Evolutionary conservation across 1,140 invertebrate species (phyloP).

Genomic region (Idris sp.): DNA sequence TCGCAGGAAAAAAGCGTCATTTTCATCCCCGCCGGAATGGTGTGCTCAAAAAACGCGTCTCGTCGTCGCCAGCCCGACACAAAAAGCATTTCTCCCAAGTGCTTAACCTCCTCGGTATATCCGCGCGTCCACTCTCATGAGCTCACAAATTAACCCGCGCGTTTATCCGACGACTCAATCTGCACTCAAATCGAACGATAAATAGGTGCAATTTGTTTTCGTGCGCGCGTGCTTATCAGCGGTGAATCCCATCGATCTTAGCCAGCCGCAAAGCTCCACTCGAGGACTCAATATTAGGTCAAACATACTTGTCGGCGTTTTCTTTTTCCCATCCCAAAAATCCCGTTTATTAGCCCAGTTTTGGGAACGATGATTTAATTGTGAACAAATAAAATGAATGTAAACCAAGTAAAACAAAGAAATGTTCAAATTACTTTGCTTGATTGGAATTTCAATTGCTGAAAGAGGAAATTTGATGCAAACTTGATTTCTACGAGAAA

Average conservation of each 20-base stretch:
- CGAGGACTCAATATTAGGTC: conserved; percentile 16
- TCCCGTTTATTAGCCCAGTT: too few species aligned
- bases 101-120: conserved; percentile 37
- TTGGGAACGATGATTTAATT: too few species aligned
- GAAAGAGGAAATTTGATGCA: too few species aligned
- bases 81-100: conserved; percentile 29
- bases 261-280: conserved; percentile 19
- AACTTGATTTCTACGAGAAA: too few species aligned
- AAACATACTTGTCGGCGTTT: too few species aligned
- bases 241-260: conserved; percentile 43
- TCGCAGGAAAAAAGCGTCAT: conserved; percentile 23
- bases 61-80: conserved; percentile 20
- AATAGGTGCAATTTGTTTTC: conserved; percentile 53
- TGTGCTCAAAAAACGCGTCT: conserved; percentile 24
- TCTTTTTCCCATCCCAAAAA: too few species aligned
- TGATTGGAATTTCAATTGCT: too few species aligned
- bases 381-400: too few species aligned
- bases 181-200: conserved; percentile 32
- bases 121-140: conserved; percentile 23
- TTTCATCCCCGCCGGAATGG: conserved; percentile 5
- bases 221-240: conserved; percentile 20
- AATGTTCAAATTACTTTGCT: too few species aligned
- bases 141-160: conserved; percentile 43
- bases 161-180: conserved; percentile 52
- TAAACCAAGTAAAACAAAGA: too few species aligned